Percentiles rank a stretch among this genome's conserved stretches.
These are phyloP conservation scores for Nycticryphes semicollaris DNA, from an alignment of 2,113 vertebrate genomes.

Conservation along the genomic window DNA sequence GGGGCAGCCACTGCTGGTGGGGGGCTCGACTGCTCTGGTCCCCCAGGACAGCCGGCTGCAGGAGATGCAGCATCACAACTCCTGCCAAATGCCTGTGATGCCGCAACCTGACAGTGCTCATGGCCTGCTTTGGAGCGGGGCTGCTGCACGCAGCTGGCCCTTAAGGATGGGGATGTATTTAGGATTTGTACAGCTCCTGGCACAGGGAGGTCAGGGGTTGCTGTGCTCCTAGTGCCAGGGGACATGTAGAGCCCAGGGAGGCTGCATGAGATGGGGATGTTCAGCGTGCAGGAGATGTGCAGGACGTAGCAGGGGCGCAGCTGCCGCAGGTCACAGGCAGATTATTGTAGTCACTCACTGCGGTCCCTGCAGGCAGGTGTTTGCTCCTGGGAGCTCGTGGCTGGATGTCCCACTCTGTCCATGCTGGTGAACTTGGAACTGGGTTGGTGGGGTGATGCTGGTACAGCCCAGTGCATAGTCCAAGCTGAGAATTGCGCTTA, in stretches of 20 bases:
- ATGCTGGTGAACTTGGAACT: neutral
- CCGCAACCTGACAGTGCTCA: neutral
- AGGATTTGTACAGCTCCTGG: neutral
- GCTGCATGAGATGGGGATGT: accelerated
- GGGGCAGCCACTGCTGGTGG: neutral
- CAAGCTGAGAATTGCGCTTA: neutral
- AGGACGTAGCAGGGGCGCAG: neutral
- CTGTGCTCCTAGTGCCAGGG: accelerated
- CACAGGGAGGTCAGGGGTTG: neutral
- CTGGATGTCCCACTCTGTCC: neutral
- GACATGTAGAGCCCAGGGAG: neutral
- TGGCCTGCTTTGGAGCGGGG: neutral
- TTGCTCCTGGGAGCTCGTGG: accelerated
- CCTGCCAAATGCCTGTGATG: neutral
- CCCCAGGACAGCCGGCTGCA: neutral
- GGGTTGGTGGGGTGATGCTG: neutral
- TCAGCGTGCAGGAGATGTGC: neutral
- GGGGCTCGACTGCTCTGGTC: accelerated
- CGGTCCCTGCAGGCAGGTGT: neutral
- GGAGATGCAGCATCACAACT: neutral
- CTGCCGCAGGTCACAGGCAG: neutral
- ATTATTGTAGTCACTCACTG: neutral
- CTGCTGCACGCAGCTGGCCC: neutral
- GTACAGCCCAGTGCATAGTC: accelerated
- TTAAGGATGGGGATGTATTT: neutral